Conservation (phyloP, 2,888 invertebrate species). For the Campopleginae sp. region DNA sequence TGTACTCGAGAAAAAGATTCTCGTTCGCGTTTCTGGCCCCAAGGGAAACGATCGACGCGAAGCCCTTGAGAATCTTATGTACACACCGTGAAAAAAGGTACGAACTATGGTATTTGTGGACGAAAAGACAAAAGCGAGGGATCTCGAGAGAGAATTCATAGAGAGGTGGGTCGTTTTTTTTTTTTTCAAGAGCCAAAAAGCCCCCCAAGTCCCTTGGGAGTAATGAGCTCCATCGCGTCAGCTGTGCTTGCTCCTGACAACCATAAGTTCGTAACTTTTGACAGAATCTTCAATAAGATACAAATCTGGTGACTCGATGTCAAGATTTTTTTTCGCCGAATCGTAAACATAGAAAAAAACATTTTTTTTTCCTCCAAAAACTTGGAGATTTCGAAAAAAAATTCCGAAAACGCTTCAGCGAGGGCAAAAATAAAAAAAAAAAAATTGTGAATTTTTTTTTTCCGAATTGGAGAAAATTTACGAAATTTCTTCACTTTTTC, state of each 20-base stretch:
- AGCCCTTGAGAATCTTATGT: slow-evolving; percentile 30
- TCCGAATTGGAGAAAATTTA: neutral
- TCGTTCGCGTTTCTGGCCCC: slow-evolving; percentile 21
- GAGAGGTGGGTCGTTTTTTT: slow-evolving; percentile 35
- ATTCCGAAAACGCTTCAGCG: neutral
- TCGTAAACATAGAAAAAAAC: too few relatives aligned
- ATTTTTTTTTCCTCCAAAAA: too few relatives aligned
- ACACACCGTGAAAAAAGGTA: slow-evolving; percentile 18
- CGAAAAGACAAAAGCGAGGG: slow-evolving; percentile 11
- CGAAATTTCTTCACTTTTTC: slow-evolving; percentile 27
- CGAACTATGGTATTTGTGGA: slow-evolving; percentile 21
- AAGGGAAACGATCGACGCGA: slow-evolving; percentile 23
- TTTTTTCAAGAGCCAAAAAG: slow-evolving; percentile 50
- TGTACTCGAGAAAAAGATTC: neutral
- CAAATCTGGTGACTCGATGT: neutral
- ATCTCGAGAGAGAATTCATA: slow-evolving; percentile 8
- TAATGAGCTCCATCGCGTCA: slow-evolving; percentile 76
- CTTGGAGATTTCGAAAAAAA: neutral
- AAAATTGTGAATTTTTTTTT: neutral
- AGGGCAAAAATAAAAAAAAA: neutral
- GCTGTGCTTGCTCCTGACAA: slow-evolving; percentile 67
- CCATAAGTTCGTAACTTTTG: neutral
- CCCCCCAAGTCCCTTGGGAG: slow-evolving; percentile 67
- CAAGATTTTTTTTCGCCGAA: neutral
- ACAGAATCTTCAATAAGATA: neutral